Base-by-base conservation (phyloP, 2,888 invertebrate genomes). In the Cephus runcator region DNA sequence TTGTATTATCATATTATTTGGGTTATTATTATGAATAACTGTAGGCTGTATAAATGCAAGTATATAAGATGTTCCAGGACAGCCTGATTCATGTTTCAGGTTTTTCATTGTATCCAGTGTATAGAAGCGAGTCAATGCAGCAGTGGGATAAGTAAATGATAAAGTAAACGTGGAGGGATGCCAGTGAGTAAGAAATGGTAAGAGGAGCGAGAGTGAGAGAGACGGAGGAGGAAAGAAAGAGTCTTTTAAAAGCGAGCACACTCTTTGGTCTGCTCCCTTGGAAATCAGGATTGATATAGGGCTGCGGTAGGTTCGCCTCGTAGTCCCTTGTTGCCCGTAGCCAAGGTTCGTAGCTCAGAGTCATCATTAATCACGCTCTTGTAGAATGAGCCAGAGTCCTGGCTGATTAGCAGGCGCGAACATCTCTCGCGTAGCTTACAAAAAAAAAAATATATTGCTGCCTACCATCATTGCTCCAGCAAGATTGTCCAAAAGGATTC, bases 371-470 rank as follows among this genome's bases (percentile, higher is more conserved):
- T 88, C 87, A 87, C 85, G 82, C 82, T 82, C 80, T 73, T 81
- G 81, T 83, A 82, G 79, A 75, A 79, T 81, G 85, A 86, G 81
- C 83, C 79, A 82, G 85, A 86, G 81, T 83, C 78, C 79, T 77
- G 80, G 83, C 84, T 87, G 86, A 87, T 87, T 87, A 87, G 87
- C 87, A 85, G 87, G 86, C 87, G 87, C 83, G 87, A 87, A 86
- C 86, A 78, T 31, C 71, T 31, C 71, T 71, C 71, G 71, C 71
- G 31, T 33, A 34, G 12, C 71, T 12, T 31, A 4, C 31, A 31
- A 30, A 71, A 30, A 31, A 30, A 71, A 30, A 33, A 71, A 23
- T 23, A 71, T 71, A 71, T 71, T 75, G 78, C 75, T 77, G 81
- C 69, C 77, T 81, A 71, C 71, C 71, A 34, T 71, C 33, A 23